Percentiles rank a stretch among this genome's conserved stretches.
These are phyloP conservation scores for Euwallacea fornicatus DNA, from an alignment of 1,140 invertebrate genomes.

Conservation along the genomic window DNA sequence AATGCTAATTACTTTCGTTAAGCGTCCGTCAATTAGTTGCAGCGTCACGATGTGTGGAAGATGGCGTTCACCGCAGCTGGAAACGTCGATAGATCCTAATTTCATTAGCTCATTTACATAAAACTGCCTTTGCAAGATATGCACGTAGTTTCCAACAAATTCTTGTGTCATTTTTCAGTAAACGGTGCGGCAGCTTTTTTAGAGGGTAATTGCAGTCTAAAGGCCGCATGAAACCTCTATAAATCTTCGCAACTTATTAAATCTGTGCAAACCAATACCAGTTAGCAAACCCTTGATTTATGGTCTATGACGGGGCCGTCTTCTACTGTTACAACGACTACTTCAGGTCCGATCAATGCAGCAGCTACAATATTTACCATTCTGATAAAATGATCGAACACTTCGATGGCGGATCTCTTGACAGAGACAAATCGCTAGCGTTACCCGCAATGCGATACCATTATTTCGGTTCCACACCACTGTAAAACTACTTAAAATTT, in stretches of 20 bases:
- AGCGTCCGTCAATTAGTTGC: slow-evolving; percentile 30
- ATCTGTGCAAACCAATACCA: slow-evolving; percentile 5
- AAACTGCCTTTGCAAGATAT: no score
- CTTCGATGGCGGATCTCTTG: slow-evolving; percentile 1
- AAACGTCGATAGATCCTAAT: no score
- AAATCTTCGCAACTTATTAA: slow-evolving; percentile 11
- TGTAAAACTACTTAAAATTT: no score
- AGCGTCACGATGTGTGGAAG: no score
- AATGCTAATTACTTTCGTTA: slow-evolving; percentile 35
- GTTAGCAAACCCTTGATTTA: slow-evolving; percentile 14
- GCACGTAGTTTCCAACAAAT: no score
- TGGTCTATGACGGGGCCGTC: slow-evolving; percentile 3
- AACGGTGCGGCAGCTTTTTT: not conserved
- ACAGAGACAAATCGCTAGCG: not conserved
- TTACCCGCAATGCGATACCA: slow-evolving; percentile 8
- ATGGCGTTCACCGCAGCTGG: no score
- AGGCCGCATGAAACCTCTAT: slow-evolving; percentile 7
- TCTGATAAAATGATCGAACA: slow-evolving; percentile 7
- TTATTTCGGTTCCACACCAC: not conserved
- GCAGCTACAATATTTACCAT: slow-evolving; percentile 7
- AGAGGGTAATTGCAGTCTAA: slow-evolving; percentile 2
- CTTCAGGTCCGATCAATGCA: not conserved
- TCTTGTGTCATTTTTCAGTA: no score
- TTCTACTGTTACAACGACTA: slow-evolving; percentile 10
- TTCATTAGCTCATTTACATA: no score